phyloP scores from a whole-genome alignment of 2,797 vertebrate genomes.

The Sebastes hopkinsi region DNA sequence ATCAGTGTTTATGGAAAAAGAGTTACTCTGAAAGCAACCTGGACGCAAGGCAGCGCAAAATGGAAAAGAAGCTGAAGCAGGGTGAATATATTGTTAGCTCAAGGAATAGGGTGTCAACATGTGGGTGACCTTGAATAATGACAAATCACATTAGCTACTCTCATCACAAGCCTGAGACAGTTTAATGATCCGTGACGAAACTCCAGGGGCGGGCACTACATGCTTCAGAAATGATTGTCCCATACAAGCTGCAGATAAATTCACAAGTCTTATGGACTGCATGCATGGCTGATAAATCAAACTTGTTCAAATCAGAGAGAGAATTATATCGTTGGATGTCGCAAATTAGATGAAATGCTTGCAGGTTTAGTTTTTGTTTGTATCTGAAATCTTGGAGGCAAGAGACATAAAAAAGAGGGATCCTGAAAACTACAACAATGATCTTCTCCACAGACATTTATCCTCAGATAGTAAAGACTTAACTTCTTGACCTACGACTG shows the following conservation, averaged over 20 bases:
- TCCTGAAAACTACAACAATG: not conserved
- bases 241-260: not conserved
- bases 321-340: not conserved
- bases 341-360: not conserved
- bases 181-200: not conserved
- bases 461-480: not conserved
- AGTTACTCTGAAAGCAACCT: not conserved
- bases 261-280: not conserved
- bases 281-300: not conserved
- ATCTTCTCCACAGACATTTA: not conserved
- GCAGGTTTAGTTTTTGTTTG: not conserved
- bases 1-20: not conserved
- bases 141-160: conserved; percentile 2
- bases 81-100: not conserved
- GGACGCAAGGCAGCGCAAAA: not conserved
- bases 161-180: not conserved
- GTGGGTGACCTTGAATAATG: conserved; percentile 18
- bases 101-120: not conserved
- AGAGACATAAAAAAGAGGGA: not conserved
- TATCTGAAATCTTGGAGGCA: not conserved
- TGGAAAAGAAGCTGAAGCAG: not conserved
- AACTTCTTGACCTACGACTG: not conserved
- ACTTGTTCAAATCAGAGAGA: not conserved
- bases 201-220: not conserved
- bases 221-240: not conserved